phyloP scores from a whole-genome alignment of 2,797 vertebrate genomes.

The Pangasius macronema region DNA sequence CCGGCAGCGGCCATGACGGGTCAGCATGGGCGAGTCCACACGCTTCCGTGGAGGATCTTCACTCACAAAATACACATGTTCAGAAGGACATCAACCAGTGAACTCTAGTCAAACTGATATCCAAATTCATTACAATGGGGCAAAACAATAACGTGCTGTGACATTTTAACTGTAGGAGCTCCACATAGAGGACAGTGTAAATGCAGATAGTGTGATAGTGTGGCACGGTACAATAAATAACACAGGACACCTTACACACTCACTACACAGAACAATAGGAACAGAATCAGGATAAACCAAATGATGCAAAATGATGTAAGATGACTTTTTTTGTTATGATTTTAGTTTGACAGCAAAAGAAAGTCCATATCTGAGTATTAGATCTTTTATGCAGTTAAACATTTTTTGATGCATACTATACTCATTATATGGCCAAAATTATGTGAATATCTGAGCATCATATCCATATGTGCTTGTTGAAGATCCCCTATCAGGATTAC shows the following conservation, averaged over 20 bases:
- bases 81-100: neutral
- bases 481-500: no score
- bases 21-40: conserved; percentile 91
- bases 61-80: neutral
- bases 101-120: neutral
- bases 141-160: neutral
- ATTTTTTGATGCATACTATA: no score
- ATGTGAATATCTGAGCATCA: no score
- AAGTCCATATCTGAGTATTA: no score
- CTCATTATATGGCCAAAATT: neutral
- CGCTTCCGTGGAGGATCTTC: conserved; percentile 88
- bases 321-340: neutral
- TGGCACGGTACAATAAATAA: neutral
- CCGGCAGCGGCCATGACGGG: conserved; percentile 86
- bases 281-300: neutral
- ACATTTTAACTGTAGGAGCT: neutral
- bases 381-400: no score
- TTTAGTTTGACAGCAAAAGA: no score
- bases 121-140: no score
- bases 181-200: no score
- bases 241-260: conserved; percentile 9
- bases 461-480: no score
- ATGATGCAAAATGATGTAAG: no score
- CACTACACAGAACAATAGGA: neutral
- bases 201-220: neutral